Evolutionary conservation across 1,140 invertebrate genomes (phyloP).

Genomic region (Ceratina japonica): DNA sequence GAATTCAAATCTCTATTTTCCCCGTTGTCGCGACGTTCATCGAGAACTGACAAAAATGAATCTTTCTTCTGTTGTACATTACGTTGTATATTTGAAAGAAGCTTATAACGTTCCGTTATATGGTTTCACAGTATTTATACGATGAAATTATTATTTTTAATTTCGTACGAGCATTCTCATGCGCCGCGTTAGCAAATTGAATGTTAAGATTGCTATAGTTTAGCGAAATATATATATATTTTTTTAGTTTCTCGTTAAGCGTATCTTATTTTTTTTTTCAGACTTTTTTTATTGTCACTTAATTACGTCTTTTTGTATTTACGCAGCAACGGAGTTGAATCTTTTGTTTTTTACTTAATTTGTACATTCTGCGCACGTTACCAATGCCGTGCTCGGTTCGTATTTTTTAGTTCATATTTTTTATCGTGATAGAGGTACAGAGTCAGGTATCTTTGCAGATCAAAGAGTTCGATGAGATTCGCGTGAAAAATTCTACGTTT

Average conservation of each 20-base stretch:
- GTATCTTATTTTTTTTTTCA: neutral
- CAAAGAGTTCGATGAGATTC: neutral
- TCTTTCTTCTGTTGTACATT: neutral
- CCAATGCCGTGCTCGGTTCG: neutral
- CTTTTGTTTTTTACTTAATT: constrained; percentile 12
- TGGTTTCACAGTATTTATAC: constrained; percentile 28
- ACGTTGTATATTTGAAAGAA: neutral
- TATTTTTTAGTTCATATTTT: constrained; percentile 7
- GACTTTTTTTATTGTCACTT: neutral
- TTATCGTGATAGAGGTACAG: too few relatives aligned
- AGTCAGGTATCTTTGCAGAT: neutral
- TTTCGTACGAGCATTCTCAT: constrained; percentile 15
- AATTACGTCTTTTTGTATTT: neutral
- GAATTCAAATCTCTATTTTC: neutral
- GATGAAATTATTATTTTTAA: constrained; percentile 5
- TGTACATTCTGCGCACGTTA: neutral
- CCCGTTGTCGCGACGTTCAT: constrained; percentile 7
- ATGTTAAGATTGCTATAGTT: constrained; percentile 15
- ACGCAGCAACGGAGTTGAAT: neutral
- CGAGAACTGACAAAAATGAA: constrained; percentile 37
- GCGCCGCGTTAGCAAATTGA: neutral
- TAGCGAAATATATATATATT: constrained; percentile 9
- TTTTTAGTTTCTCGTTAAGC: constrained; percentile 25
- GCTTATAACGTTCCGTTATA: constrained; percentile 18
- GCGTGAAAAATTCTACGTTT: neutral